Percentiles rank a stretch among this genome's conserved stretches.
These are phyloP conservation scores for Gadopsis bispinosus DNA, from an alignment of 2,797 vertebrate genomes.

Conservation along the genomic window DNA sequence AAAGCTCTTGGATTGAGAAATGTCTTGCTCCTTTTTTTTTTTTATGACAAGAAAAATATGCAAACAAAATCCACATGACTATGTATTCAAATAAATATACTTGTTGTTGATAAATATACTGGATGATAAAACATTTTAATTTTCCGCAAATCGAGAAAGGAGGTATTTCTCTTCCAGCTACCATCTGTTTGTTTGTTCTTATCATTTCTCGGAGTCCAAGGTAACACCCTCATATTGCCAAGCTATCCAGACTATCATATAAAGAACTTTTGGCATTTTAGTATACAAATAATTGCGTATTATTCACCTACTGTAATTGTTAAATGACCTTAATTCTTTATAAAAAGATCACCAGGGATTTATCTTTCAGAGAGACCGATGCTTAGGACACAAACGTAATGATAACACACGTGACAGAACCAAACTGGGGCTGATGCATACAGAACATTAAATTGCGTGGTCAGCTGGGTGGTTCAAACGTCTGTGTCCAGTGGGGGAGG, in stretches of 20 bases:
- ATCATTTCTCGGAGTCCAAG: not conserved
- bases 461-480: slow-evolving; percentile 66
- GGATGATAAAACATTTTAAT: too few relatives aligned
- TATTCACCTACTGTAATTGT: not conserved
- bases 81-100: too few relatives aligned
- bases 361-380: not conserved
- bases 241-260: not conserved
- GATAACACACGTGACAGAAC: slow-evolving; percentile 10
- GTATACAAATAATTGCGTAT: not conserved
- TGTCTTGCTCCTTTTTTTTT: not conserved
- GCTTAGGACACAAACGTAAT: not conserved
- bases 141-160: too few relatives aligned
- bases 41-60: not conserved
- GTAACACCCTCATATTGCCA: not conserved
- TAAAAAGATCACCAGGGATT: not conserved
- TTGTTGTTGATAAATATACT: too few relatives aligned
- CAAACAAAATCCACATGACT: not conserved
- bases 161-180: not conserved
- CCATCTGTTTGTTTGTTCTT: too few relatives aligned
- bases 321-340: not conserved
- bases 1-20: not conserved
- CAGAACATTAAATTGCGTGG: slow-evolving; percentile 4
- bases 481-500: slow-evolving; percentile 82
- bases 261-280: not conserved
- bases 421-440: slow-evolving; percentile 12